A percentile compares a stretch with the other conserved stretches of the same genome.
phyloP scores from a whole-genome alignment of 2,113 vertebrate genomes.

The Butastur rufipennis region DNA sequence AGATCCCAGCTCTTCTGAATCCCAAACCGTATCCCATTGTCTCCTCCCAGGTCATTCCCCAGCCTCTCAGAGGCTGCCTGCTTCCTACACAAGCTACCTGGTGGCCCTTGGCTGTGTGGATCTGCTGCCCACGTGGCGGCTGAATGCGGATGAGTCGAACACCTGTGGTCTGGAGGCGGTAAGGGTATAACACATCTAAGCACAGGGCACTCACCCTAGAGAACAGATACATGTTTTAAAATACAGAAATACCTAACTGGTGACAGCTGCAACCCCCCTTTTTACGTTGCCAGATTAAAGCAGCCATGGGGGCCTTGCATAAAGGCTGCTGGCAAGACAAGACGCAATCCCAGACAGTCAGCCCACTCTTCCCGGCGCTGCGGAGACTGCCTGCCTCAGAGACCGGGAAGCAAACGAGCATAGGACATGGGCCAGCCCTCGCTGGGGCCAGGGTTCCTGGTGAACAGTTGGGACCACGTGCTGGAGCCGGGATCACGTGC shows the following conservation, averaged over 20 bases:
- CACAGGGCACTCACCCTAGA: not conserved
- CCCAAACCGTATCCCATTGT: not conserved
- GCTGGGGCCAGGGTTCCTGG: not conserved
- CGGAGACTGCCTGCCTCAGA: not conserved
- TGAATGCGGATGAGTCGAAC: not conserved
- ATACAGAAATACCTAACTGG: not conserved
- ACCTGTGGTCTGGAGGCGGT: rapidly evolving
- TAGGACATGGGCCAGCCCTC: rapidly evolving
- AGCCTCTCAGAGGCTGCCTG: not conserved
- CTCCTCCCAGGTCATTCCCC: not conserved
- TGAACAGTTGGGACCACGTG: rapidly evolving
- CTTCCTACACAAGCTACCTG: not conserved
- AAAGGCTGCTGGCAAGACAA: not conserved
- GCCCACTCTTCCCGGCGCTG: not conserved
- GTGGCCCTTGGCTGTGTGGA: not conserved
- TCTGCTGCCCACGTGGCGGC: not conserved
- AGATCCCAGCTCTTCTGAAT: not conserved
- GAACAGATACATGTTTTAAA: not conserved
- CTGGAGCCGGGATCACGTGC: rapidly evolving
- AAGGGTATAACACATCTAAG: not conserved
- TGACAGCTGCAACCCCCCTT: not conserved
- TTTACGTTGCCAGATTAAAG: not conserved
- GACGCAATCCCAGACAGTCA: not conserved
- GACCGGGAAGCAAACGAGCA: rapidly evolving
- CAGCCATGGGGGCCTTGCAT: not conserved